These are phyloP conservation scores for Lochmaea crataegi DNA, from an alignment of 2,888 invertebrate genomes.

Conservation along the genomic window DNA sequence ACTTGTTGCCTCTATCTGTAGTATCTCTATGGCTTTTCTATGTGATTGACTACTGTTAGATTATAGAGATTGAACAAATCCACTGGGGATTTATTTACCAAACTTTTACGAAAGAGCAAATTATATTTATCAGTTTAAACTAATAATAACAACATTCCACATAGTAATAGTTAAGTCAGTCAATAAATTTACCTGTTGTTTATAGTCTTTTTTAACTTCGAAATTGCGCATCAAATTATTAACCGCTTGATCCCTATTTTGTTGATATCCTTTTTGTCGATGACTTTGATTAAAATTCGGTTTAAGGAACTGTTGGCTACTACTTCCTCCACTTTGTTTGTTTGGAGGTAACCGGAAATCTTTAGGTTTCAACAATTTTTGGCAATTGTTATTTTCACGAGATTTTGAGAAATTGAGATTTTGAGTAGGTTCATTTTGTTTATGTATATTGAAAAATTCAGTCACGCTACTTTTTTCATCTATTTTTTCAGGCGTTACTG, in stretches of 20 bases:
- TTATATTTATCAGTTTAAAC: background rate
- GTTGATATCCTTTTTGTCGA: background rate
- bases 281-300: conserved; percentile 13
- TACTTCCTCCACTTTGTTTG: conserved; percentile 3
- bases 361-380: conserved; percentile 17
- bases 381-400: background rate
- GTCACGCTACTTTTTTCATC: background rate
- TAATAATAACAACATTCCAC: background rate
- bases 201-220: conserved; percentile 2
- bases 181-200: conserved; percentile 12
- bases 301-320: conserved; percentile 5
- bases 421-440: background rate
- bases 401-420: background rate
- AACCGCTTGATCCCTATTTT: background rate
- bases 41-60: too few species aligned
- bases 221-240: conserved; percentile 42
- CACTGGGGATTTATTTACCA: too few species aligned
- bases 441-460: conserved; percentile 17
- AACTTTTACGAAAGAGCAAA: too few species aligned
- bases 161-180: too few species aligned
- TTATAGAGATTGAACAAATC: too few species aligned
- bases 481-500: background rate
- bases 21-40: too few species aligned
- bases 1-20: too few species aligned
- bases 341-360: background rate